phyloP scores from a whole-genome alignment of 1,140 invertebrate genomes.

The Lethrus apterus region DNA sequence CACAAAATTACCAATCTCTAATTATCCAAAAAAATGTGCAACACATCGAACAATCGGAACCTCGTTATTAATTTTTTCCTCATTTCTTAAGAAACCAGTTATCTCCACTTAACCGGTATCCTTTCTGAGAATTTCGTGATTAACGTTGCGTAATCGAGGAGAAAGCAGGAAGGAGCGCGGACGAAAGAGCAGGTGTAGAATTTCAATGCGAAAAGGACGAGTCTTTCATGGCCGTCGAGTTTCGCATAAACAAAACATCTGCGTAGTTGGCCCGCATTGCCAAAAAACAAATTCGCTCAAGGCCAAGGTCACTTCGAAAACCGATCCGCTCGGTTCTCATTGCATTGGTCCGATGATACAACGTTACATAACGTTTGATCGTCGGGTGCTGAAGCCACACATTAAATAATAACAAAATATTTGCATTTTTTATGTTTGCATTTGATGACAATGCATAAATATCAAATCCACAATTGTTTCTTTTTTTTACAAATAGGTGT shows the following conservation, averaged over 20 bases:
- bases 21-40: too few relatives aligned
- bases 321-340: too few relatives aligned
- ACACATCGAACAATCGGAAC: not conserved
- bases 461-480: too few relatives aligned
- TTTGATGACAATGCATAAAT: too few relatives aligned
- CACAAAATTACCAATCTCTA: too few relatives aligned
- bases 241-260: conserved; percentile 12
- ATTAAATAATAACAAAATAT: too few relatives aligned
- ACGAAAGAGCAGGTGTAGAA: conserved; percentile 4
- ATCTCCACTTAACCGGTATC: conserved; percentile 4
- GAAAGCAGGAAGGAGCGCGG: not conserved
- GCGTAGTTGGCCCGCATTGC: conserved; percentile 11
- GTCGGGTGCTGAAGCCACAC: too few relatives aligned
- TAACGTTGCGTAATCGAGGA: conserved; percentile 6
- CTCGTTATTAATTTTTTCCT: not conserved
- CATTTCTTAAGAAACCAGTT: not conserved
- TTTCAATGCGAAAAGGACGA: conserved; percentile 2
- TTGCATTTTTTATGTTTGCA: too few relatives aligned
- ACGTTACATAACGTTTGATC: too few relatives aligned
- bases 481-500: too few relatives aligned
- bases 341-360: too few relatives aligned
- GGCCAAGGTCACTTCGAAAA: conserved; percentile 11
- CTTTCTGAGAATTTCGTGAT: conserved; percentile 1
- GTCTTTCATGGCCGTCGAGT: conserved; percentile 8
- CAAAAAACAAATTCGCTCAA: conserved; percentile 12